Percentiles rank a stretch among this genome's conserved stretches.
Conservation (phyloP, 2,113 vertebrate species). For the Steatornis caripensis region DNA sequence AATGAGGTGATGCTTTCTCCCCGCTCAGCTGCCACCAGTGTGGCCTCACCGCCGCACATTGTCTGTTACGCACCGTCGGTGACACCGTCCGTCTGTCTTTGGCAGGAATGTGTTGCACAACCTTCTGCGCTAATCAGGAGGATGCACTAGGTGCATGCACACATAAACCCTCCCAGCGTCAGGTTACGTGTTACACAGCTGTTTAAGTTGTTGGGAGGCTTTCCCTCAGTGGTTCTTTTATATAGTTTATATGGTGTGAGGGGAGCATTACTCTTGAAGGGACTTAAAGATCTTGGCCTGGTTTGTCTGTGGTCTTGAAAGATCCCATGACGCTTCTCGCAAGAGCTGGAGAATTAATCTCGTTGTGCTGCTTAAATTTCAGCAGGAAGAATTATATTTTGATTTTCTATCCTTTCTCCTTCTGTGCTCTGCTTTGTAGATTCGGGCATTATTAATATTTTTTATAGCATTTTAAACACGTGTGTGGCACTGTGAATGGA, state of each 20-base stretch:
- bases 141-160: neutral
- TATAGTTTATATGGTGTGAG: slow-evolving; percentile 27
- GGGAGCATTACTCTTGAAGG: slow-evolving; percentile 12
- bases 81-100: rapidly evolving
- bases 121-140: rapidly evolving
- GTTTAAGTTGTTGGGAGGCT: slow-evolving; percentile 10
- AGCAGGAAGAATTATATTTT: neutral
- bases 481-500: slow-evolving; percentile 25
- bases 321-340: slow-evolving; percentile 14
- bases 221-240: neutral
- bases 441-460: slow-evolving; percentile 21
- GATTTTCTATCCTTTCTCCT: neutral
- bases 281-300: neutral
- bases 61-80: rapidly evolving
- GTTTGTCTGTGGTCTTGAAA: slow-evolving; percentile 46
- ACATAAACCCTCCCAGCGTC: neutral
- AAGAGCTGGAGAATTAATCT: slow-evolving; percentile 50
- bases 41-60: rapidly evolving
- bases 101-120: rapidly evolving
- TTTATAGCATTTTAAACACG: slow-evolving; percentile 3
- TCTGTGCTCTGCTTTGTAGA: slow-evolving; percentile 2
- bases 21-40: rapidly evolving
- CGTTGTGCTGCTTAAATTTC: neutral
- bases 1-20: neutral
- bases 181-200: neutral